Evolutionary conservation across 1,140 invertebrate genomes (phyloP), one percentile per base, ranked within the genome.

Genomic region (Tetramorium simillimum): DNA sequence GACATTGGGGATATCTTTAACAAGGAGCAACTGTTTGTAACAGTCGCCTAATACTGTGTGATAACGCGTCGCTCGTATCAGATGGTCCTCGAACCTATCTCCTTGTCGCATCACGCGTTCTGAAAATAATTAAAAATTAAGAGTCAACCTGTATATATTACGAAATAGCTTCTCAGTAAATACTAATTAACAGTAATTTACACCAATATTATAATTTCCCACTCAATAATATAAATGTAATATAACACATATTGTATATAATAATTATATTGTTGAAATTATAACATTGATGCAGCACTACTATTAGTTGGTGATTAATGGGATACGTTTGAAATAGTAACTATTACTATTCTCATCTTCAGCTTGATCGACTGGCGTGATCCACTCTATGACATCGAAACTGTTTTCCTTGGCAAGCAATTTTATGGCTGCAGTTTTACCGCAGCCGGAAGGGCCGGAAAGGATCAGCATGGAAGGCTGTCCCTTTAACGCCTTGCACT

Each of bases 1-100:
- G 16, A 96, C 94, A 94, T 97, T 97, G n/a, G 97, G 97, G 92
- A 97, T 96, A 93, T 98, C 97, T 94, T 98, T 97, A 4, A 98
- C 96, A 0, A 98, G 92, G 46, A 97, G 94, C 7, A 97, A 86
- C 70, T 94, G 92, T 78, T 95, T 96, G 56, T 95, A 95, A 86
- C 95, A 95, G 40, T 92, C 93, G 49, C 95, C 94, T 56, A 97
- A 94, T 40, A 97, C 90, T 21, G 97, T 97, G 84, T 95, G 96
- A 92, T 97, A 98, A 85, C 97, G 96, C 3, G 97, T 97, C 5
- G 96, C 96, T 91, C 96, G 96, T 76, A 97, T 94, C 43, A 97
- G 92, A 92, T 97, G 97, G 51, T 97, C 96, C 67, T 96, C 92
- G 91, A 98, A 97, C 86, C 95, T 96, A 53, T 96, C 96, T 60